A percentile compares a stretch with the other conserved stretches of the same genome.
Evolutionary conservation across 1,140 invertebrate genomes (phyloP).

Genomic region (Epicauta chinensis): DNA sequence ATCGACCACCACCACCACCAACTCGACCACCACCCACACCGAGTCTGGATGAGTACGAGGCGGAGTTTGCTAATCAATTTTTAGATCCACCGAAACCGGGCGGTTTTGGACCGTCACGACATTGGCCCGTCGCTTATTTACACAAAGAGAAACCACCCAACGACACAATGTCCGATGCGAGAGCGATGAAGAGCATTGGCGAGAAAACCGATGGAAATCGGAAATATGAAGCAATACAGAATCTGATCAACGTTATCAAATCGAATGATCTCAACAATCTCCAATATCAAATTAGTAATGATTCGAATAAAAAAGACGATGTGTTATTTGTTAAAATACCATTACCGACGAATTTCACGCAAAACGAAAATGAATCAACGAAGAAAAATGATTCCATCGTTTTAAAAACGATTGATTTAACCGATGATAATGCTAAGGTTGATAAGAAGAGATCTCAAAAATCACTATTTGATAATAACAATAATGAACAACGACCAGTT

Average conservation of each 20-base stretch:
- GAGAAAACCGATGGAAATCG: conserved; percentile 16
- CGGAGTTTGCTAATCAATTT: conserved; percentile 37
- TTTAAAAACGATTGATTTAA: conserved; percentile 13
- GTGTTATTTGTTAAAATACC: conserved; percentile 38
- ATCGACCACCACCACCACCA: conserved; percentile 32
- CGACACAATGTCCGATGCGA: conserved; percentile 8
- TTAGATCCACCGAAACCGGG: conserved; percentile 45
- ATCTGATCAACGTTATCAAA: conserved; percentile 37
- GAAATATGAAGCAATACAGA: conserved; percentile 36
- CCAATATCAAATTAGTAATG: conserved; percentile 35
- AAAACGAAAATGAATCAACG: conserved; percentile 8
- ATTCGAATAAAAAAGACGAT: conserved; percentile 32
- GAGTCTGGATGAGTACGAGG: conserved; percentile 41
- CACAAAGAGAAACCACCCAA: conserved; percentile 55
- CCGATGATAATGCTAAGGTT: conserved; percentile 7
- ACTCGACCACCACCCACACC: conserved; percentile 31
- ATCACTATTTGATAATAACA: neutral
- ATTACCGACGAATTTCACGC: conserved; percentile 32
- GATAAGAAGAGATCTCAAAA: conserved; percentile 11
- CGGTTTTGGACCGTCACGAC: conserved; percentile 46
- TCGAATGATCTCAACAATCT: conserved; percentile 36
- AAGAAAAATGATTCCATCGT: neutral
- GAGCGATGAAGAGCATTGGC: conserved; percentile 15
- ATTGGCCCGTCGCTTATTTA: conserved; percentile 62
- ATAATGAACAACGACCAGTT: conserved; percentile 11